phyloP scores from a whole-genome alignment of 92 coral and sea anemone genomes.

The Meandrina meandrites region DNA sequence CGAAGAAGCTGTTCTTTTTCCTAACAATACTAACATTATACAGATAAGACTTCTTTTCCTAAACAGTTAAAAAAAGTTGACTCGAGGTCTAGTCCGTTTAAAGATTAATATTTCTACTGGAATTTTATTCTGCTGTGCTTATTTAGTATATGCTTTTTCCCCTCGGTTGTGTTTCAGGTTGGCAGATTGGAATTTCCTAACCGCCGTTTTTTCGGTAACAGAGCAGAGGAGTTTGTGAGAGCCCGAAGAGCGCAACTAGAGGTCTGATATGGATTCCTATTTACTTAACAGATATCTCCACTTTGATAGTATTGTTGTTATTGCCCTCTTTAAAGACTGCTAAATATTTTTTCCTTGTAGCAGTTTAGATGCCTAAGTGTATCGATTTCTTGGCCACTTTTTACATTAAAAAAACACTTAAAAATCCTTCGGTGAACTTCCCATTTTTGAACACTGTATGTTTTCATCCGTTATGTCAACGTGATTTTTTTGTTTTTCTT shows the following conservation, averaged over 20 bases:
- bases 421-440: too few relatives aligned
- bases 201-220: constrained; percentile 93
- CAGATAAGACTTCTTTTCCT: background rate
- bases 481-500: background rate
- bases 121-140: background rate
- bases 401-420: too few relatives aligned
- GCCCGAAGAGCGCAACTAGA: constrained; percentile 91
- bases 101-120: background rate
- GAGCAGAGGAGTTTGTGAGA: constrained; percentile 92
- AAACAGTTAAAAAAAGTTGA: too few relatives aligned
- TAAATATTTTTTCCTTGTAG: too few relatives aligned
- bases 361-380: too few relatives aligned
- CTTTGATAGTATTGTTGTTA: background rate
- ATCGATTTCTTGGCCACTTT: too few relatives aligned
- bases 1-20: background rate
- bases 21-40: background rate
- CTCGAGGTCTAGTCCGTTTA: too few relatives aligned
- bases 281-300: background rate
- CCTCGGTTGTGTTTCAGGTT: constrained; percentile 47
- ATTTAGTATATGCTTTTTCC: background rate
- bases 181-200: constrained; percentile 86
- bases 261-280: constrained; percentile 49
- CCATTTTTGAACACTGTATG: too few relatives aligned
- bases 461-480: background rate
- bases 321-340: background rate